A percentile compares a stretch with the other conserved stretches of the same genome.
These are phyloP conservation scores for Hucho hucho DNA, from an alignment of 2,113 vertebrate species.

Conservation along the genomic window DNA sequence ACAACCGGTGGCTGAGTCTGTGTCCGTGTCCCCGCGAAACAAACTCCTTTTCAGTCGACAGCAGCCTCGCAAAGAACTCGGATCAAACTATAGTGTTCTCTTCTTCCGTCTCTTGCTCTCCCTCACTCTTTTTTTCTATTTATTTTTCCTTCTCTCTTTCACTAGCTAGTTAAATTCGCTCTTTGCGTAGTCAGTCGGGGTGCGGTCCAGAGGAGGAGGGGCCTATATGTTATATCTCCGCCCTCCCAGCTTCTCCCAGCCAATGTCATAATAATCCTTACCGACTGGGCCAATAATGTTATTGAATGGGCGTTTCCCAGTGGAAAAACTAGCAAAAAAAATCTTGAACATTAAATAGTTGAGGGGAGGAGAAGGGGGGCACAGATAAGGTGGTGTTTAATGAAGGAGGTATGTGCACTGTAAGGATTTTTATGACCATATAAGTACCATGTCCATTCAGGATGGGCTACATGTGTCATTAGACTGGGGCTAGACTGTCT, in stretches of 20 bases:
- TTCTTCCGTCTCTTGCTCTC: slow-evolving; percentile 46
- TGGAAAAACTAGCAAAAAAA: slow-evolving; percentile 14
- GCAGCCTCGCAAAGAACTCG: slow-evolving; percentile 56
- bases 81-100: slow-evolving; percentile 53
- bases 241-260: slow-evolving; percentile 26
- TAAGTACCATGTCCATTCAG: slow-evolving; percentile 71
- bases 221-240: neutral
- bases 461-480: slow-evolving; percentile 61
- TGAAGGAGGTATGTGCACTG: slow-evolving; percentile 75
- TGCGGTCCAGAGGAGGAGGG: slow-evolving; percentile 66
- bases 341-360: slow-evolving; percentile 58
- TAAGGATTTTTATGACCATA: slow-evolving; percentile 79
- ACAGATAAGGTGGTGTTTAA: slow-evolving; percentile 70
- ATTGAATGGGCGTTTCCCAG: neutral
- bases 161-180: slow-evolving; percentile 58
- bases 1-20: slow-evolving; percentile 60
- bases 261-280: neutral
- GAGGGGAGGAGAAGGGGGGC: slow-evolving; percentile 41
- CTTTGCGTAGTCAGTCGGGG: slow-evolving; percentile 58
- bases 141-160: slow-evolving; percentile 57
- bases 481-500: slow-evolving; percentile 23
- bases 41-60: slow-evolving; percentile 57
- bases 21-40: slow-evolving; percentile 53
- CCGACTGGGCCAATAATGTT: slow-evolving; percentile 54
- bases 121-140: slow-evolving; percentile 5